phyloP scores from a whole-genome alignment of 1,140 invertebrate genomes.

The Eriocheir sinensis region DNA sequence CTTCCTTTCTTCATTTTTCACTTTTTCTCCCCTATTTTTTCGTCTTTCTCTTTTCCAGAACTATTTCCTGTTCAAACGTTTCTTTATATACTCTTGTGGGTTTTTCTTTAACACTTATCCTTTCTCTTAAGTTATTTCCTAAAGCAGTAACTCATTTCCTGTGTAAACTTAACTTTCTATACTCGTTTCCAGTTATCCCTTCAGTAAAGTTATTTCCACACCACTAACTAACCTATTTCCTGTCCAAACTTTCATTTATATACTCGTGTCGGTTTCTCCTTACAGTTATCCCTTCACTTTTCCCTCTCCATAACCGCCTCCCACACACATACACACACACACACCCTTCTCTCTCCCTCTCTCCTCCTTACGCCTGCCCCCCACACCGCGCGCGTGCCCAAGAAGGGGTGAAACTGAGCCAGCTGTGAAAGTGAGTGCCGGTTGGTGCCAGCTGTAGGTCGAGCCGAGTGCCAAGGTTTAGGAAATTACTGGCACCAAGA shows the following conservation, averaged over 20 bases:
- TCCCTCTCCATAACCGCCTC: neutral
- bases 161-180: too few relatives aligned
- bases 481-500: neutral
- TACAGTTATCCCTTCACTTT: neutral
- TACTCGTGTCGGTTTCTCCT: neutral
- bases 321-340: neutral
- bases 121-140: too few relatives aligned
- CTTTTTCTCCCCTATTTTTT: too few relatives aligned
- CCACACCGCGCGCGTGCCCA: neutral
- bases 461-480: neutral
- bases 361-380: neutral
- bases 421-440: neutral
- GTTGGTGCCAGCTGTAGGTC: neutral
- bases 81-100: too few relatives aligned
- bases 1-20: too few relatives aligned
- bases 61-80: too few relatives aligned
- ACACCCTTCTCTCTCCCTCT: neutral
- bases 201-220: too few relatives aligned
- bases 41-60: too few relatives aligned
- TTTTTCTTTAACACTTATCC: too few relatives aligned
- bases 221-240: too few relatives aligned
- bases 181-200: too few relatives aligned
- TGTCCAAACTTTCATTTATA: neutral
- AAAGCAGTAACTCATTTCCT: too few relatives aligned
- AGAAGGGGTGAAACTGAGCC: conserved; percentile 31